A percentile compares a stretch with the other conserved stretches of the same genome.
Conservation (phyloP, 2,797 vertebrate species). For the Pampus argenteus region DNA sequence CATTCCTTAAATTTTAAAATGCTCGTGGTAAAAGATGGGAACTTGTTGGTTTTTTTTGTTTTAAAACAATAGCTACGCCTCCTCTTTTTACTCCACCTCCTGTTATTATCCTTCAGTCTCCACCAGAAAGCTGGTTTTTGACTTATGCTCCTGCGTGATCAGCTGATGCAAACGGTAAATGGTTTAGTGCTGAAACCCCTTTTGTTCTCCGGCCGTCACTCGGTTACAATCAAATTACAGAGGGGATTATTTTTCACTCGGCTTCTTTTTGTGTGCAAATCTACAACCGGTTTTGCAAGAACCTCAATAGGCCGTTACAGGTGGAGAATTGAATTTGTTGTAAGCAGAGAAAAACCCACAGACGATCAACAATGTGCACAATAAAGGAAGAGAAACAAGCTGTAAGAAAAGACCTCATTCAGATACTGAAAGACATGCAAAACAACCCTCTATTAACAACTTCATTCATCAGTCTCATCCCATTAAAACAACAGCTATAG, state of each 20-base stretch:
- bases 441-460: neutral
- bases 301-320: neutral
- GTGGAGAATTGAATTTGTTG: constrained; percentile 1
- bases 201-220: constrained; percentile 31
- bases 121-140: constrained; percentile 3
- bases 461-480: neutral
- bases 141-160: neutral
- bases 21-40: constrained; percentile 14
- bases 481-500: constrained; percentile 8
- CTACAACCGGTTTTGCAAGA: neutral
- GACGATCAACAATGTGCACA: constrained; percentile 2
- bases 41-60: neutral
- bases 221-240: constrained; percentile 16
- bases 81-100: constrained; percentile 19
- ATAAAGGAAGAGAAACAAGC: neutral
- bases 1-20: constrained; percentile 2
- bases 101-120: neutral
- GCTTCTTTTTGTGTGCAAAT: neutral
- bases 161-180: neutral
- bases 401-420: neutral
- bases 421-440: neutral
- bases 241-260: neutral
- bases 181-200: neutral
- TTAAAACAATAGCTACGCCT: constrained; percentile 7
- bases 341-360: constrained; percentile 10